phyloP scores from a whole-genome alignment of 2,797 vertebrate genomes.

The Urocyon cinereoargenteus region DNA sequence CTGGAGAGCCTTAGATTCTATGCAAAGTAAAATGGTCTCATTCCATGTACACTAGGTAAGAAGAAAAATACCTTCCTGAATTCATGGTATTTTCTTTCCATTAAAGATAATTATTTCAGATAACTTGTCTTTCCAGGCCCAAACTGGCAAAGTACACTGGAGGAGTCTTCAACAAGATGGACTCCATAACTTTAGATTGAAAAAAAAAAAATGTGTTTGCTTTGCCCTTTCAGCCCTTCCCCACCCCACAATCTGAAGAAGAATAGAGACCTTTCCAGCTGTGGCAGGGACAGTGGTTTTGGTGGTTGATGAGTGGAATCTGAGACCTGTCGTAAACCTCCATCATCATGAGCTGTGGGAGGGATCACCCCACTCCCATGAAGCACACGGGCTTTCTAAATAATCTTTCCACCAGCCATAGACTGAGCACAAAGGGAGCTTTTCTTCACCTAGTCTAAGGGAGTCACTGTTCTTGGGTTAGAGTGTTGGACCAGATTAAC shows the following conservation, averaged over 20 bases:
- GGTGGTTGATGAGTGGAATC: constrained; percentile 51
- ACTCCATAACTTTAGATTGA: not conserved
- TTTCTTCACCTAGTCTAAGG: constrained; percentile 84
- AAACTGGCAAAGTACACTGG: not conserved
- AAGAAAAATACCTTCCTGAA: not conserved
- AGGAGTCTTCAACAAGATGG: not conserved
- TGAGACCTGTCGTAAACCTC: constrained; percentile 49
- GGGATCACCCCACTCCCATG: constrained; percentile 64
- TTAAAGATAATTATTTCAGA: not conserved
- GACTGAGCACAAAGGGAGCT: constrained; percentile 84
- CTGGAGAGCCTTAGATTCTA: not conserved
- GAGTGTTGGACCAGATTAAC: constrained; percentile 81
- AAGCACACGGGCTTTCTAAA: constrained; percentile 82
- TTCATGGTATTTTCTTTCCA: not conserved
- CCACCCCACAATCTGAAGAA: not conserved
- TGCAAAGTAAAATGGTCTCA: not conserved
- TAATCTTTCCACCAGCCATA: constrained; percentile 84
- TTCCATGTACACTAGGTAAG: not conserved
- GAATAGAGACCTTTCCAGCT: constrained; percentile 68
- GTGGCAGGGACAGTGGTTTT: constrained; percentile 45
- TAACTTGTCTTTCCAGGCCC: not conserved
- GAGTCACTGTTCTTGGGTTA: constrained; percentile 84
- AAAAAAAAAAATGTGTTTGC: not conserved
- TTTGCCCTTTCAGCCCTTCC: not conserved
- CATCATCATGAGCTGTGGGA: constrained; percentile 64